Base-by-base conservation (phyloP, 2,113 vertebrate species). In the Laticauda laticaudata region DNA sequence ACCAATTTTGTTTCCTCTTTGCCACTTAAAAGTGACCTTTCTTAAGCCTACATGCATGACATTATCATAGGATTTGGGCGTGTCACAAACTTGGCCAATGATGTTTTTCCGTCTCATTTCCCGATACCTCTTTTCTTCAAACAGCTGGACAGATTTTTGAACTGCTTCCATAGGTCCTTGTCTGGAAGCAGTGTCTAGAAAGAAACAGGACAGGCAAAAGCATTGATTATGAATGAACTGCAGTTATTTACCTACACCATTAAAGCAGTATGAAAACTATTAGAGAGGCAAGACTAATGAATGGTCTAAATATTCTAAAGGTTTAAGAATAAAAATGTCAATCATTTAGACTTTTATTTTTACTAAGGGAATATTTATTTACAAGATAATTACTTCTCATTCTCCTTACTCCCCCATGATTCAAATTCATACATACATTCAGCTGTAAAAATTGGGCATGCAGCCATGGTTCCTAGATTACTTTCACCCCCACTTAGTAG, bases 1-100 rank as follows among this genome's bases (percentile, higher is more conserved):
- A 99, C 99, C 99, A 24, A 99, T 99, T 97, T 99, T 99, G 97
- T 99, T 99, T 97, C 99, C 99, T 96, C 99, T 98, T 95, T 99
- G 99, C 99, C 99, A 99, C 96, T 99, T 99, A 96, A 99, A 99
- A 92, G 99, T 99, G 97, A 99, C 99, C 96, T 99, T 99, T 95
- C 99, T 98, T 94, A 99, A 98, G 88, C 99, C 99, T 0, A 99
- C 99, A 0, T 99, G 99, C 99, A 99, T 99, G 93, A 99, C 97
- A 2, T 99, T 99, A 97, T 99, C 99, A 0, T 99, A 99, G 90
- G 98, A 99, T 90, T 99, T 99, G 0, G 99, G 99, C 0, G 99
- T 99, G 93, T 99, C 98, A 93, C 99, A 99, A 87, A 99, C 99
- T 98, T 99, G 99, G 57, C 99, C 99, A 9, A 99, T 99, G 92